Evolutionary conservation across 2,113 vertebrate genomes (phyloP).

Genomic region (Electrona antarctica): DNA sequence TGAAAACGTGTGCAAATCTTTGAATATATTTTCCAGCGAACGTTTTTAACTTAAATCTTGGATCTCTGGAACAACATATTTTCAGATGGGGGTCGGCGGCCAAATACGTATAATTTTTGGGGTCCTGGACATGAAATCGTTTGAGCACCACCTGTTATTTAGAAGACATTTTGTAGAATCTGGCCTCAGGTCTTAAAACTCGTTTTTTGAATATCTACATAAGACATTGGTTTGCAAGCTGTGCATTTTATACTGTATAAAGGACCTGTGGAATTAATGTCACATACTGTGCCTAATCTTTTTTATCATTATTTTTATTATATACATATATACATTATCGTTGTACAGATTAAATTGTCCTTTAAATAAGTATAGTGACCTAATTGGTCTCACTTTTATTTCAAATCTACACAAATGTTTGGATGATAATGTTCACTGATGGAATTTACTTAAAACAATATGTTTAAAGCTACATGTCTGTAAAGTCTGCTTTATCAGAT

Average conservation of each 20-base stretch:
- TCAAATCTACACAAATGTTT: slow-evolving; percentile 41
- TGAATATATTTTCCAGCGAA: too few relatives aligned
- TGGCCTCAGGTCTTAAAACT: too few relatives aligned
- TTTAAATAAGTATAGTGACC: slow-evolving; percentile 9
- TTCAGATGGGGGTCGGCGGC: too few relatives aligned
- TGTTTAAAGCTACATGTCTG: slow-evolving; percentile 39
- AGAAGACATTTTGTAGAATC: too few relatives aligned
- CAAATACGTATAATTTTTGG: too few relatives aligned
- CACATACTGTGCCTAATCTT: slow-evolving; percentile 25
- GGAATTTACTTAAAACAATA: slow-evolving; percentile 26
- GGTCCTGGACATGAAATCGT: too few relatives aligned
- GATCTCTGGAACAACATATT: too few relatives aligned
- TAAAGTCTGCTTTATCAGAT: slow-evolving; percentile 38
- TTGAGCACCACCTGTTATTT: too few relatives aligned
- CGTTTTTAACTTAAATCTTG: too few relatives aligned
- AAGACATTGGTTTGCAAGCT: slow-evolving; percentile 6
- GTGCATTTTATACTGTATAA: slow-evolving; percentile 6
- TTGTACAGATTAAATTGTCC: slow-evolving; percentile 36
- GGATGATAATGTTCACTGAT: slow-evolving; percentile 53
- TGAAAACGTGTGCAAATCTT: too few relatives aligned
- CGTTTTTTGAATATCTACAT: too few relatives aligned
- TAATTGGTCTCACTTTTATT: slow-evolving; percentile 36
- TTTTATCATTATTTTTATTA: slow-evolving; percentile 3
- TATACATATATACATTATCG: slow-evolving; percentile 42
- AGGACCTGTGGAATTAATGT: slow-evolving; percentile 30